A percentile compares a stretch with the other conserved stretches of the same genome.
phyloP scores from a whole-genome alignment of 2,888 invertebrate genomes.

The Leucophora obtusa region DNA sequence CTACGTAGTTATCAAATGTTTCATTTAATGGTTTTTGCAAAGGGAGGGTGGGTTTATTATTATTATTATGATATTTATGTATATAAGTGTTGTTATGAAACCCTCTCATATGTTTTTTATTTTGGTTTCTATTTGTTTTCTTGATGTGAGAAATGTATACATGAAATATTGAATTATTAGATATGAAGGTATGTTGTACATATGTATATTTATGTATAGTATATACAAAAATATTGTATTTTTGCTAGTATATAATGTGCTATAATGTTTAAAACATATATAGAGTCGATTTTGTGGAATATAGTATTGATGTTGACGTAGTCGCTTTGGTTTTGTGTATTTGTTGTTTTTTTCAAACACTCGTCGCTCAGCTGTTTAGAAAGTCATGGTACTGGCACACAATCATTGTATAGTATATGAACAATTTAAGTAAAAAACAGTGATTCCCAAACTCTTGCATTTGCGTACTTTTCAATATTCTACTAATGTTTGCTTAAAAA shows the following conservation, averaged over 20 bases:
- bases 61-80: constrained; percentile 23
- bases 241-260: neutral
- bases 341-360: constrained; percentile 38
- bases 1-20: constrained; percentile 59
- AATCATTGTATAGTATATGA: constrained; percentile 51
- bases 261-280: neutral
- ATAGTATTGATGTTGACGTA: constrained; percentile 39
- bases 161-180: constrained; percentile 11
- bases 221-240: neutral
- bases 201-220: neutral
- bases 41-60: constrained; percentile 25
- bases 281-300: constrained; percentile 1
- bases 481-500: no score
- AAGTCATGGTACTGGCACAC: constrained; percentile 64
- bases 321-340: constrained; percentile 42
- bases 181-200: constrained; percentile 10
- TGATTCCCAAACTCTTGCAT: neutral
- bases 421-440: neutral
- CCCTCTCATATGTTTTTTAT: constrained; percentile 45
- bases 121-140: constrained; percentile 5
- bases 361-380: constrained; percentile 68
- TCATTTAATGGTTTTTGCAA: constrained; percentile 19
- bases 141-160: neutral
- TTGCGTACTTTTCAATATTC: no score
- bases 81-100: constrained; percentile 40